Percentiles rank a stretch among this genome's conserved stretches.
These are phyloP conservation scores for Scrobipalpa atriplicella DNA, from an alignment of 2,888 invertebrate species.

Conservation along the genomic window DNA sequence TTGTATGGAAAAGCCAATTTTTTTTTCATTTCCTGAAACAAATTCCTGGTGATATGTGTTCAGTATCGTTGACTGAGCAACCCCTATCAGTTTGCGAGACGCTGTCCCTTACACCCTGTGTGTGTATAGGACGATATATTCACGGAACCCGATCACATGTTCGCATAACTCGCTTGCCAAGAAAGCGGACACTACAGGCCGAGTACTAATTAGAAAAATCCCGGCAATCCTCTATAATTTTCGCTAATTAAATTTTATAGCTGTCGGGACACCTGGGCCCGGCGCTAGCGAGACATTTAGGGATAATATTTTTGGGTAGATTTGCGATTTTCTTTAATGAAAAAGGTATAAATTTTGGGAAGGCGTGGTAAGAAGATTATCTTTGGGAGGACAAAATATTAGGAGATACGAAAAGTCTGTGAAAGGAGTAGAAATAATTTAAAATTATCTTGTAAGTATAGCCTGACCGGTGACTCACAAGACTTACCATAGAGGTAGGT, in stretches of 20 bases:
- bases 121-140: too few species aligned
- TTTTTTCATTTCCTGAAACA: too few species aligned
- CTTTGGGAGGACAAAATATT: neutral
- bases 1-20: too few species aligned
- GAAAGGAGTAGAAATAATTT: neutral
- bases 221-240: conserved; percentile 67
- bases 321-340: conserved; percentile 25
- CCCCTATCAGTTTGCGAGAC: too few species aligned
- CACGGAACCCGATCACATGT: neutral
- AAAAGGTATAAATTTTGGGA: neutral
- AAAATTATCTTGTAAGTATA: too few species aligned
- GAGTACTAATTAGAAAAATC: conserved; percentile 70
- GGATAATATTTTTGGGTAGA: conserved; percentile 12
- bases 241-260: conserved; percentile 69
- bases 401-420: neutral
- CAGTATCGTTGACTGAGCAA: too few species aligned
- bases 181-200: conserved; percentile 22
- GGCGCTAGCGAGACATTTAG: conserved; percentile 39
- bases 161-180: neutral
- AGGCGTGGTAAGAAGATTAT: conserved; percentile 1
- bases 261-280: conserved; percentile 60
- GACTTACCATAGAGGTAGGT: too few species aligned
- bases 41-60: too few species aligned
- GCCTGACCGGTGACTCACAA: too few species aligned
- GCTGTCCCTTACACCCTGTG: too few species aligned